Evolutionary conservation across 2,113 vertebrate genomes (phyloP), one percentile per base, ranked within the genome.

Genomic region (rabbit (Oryctolagus cuniculus)): DNA sequence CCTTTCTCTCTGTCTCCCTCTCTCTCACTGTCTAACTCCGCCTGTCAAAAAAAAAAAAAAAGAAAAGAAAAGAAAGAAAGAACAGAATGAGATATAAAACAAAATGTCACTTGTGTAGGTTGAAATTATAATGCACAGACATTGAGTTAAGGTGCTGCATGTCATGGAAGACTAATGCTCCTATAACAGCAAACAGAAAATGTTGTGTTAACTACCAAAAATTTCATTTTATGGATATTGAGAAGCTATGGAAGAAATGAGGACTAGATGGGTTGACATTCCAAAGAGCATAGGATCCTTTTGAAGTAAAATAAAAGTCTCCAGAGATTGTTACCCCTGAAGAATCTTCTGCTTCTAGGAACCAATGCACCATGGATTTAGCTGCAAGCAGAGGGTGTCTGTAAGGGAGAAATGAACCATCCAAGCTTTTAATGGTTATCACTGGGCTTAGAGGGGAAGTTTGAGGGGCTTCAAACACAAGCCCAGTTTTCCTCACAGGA

Each of bases 391-490:
- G 27, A 91, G 8, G 51, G 58, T 11, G 19, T 84, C 58, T 84
- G 19, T 24, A 34, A 34, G 75, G 66, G 31, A 66, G 64, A 88
- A 64, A 64, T 69, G 58, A 92, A 53, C 24, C 58, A 64, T 74
- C n/a, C n/a, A 67, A 92, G 70, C 72, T 82, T 69, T 69, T 10
- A 27, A 16, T 36, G 31, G 66, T 55, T 74, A 49, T 70, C 66
- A 38, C 5, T 19, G 55, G 22, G 27, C 36, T 78, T 7, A 6
- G 83, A 22, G 16, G 64, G 69, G 64, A 83, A 93, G 66, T 61
- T n/a, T 84, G 61, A 96, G n/a, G 19, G 15, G 58, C 75, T 95
- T 78, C 82, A 87, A 74, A 90, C 63, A 36, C 36, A 58, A 29
- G 36, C 15, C 38, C 34, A n/a, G 29, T 64, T 86, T 90, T 66